phyloP scores from a whole-genome alignment of 2,113 vertebrate genomes.

The Microtus oregoni region DNA sequence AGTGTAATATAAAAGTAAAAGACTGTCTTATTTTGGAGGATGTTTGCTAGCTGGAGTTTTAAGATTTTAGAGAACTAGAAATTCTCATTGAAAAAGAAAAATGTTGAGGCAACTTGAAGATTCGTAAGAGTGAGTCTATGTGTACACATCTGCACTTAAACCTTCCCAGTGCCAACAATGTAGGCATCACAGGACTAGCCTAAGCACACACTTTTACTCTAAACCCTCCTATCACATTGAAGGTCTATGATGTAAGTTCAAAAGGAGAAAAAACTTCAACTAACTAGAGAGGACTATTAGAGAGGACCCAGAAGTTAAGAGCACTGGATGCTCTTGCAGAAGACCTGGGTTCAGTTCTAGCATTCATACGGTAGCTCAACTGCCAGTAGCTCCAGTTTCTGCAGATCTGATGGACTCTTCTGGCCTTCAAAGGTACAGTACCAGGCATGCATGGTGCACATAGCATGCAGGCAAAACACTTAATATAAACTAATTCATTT shows the following conservation, averaged over 20 bases:
- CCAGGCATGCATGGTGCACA: neutral
- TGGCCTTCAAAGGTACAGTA: neutral
- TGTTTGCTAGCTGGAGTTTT: neutral
- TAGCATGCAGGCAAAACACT: neutral
- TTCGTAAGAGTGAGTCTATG: neutral
- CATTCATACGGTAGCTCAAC: neutral
- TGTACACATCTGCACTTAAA: neutral
- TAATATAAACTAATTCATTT: neutral
- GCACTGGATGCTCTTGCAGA: neutral
- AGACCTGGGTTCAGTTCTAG: neutral
- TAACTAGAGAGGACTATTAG: neutral
- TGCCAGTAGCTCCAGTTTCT: neutral
- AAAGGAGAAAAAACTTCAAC: neutral
- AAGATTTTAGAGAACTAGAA: neutral
- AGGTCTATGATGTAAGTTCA: neutral
- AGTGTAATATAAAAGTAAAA: too few species aligned
- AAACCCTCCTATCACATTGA: neutral
- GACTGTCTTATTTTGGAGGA: neutral
- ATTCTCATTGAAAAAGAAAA: neutral
- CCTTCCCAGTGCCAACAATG: neutral
- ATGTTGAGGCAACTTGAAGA: neutral
- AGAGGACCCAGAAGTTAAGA: neutral
- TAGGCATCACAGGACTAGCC: neutral
- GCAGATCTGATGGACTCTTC: neutral
- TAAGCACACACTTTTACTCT: neutral